Base-by-base conservation (phyloP, 2,113 vertebrate species). In the Odobenus rosmarus region DNA sequence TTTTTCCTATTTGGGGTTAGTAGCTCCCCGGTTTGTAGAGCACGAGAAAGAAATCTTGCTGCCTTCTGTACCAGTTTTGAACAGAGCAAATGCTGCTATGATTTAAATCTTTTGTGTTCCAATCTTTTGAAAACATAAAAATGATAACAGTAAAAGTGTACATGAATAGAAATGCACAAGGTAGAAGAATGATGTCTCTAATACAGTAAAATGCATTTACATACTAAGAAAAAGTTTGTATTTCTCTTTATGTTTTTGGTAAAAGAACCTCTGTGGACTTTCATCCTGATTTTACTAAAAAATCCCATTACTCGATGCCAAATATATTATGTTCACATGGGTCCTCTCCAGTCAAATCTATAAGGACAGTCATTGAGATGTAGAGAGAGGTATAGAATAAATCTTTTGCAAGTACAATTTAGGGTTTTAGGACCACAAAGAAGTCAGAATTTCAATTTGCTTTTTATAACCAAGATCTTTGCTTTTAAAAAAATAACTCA, bases 111-210 rank as follows among this genome's bases (percentile, higher is more conserved):
- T 90, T 97, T 62, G 7, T 83, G 88, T 62, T 86, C 87, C 89
- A 51, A 39, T 93, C 49, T 72, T 95, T 97, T 61, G 71, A 93
- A 92, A 59, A 26, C 69, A 62, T 88, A 82, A 93, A 88, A 89
- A 71, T 72, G 74, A 46, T 92, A 64, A 93, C 64, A 61, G 76
- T 91, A 74, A 84, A 95, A 80, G 16, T 76, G 64, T 39, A 16
- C 4, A 14, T 33, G 81, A 88, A 84, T 77, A 92, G 90, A 96
- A 90, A 77, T 15, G 39, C 42, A 16, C 8, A 59, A 53, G 26
- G 61, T 51, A 18, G n/a, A 84, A 39, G 69, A 89, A 82, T 3
- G 33, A 59, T 83, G 57, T 26, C 86, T 39, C 74, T 39, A 49
- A 49, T 55, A 71, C 21, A 61, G 14, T 42, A 80, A 81, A 57